Base-by-base conservation (phyloP, 2,797 vertebrate species). In the Schizopygopsis malacanthus region DNA sequence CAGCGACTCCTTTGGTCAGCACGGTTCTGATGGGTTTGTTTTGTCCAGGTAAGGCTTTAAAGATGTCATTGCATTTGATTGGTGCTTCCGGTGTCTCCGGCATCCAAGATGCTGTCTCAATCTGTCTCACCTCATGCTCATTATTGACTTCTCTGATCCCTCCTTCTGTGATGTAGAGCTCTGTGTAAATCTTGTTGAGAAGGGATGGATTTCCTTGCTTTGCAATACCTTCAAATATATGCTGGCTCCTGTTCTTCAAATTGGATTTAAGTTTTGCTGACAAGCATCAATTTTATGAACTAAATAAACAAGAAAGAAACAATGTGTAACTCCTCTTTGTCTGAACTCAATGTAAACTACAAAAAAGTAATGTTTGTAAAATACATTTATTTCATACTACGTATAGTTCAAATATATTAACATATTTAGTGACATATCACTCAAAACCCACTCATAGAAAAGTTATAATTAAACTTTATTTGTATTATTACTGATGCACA, bases 121-220 rank as follows among this genome's bases (percentile, higher is more conserved):
- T 56, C 52, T 77, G 75, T 5, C 52, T 77, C 33, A 77, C 75
- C 33, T 89, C 89, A 77, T 89, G 89, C 12, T 89, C 85, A 22
- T 71, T 50, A 37, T 88, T 89, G 15, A 85, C 85, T 22, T 39
- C 63, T 72, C 87, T 87, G 59, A 76, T 85, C 28, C 87, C 85
- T 37, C 87, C 87, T 50, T 89, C 89, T n/a, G 85, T 85, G 70
- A 89, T 88, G 79, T 88, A 89, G 18, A 88, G 85, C 63, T 77
- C 75, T 56, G 75, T 59, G 52, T 9, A 77, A 3, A 77, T 59
- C 37, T 59, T 56, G 12, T 77, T 78, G 15, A 89, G 89, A 45
- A 83, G 69, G 43, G 82, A 20, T 39, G 82, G 82, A 72, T 83
- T 80, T 72, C 82, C 87, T 71, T 85, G 85, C 79, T 76, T 85